A percentile compares a stretch with the other conserved stretches of the same genome.
These are phyloP conservation scores for Glyptemys insculpta DNA, from an alignment of 2,797 vertebrate genomes.

Conservation along the genomic window DNA sequence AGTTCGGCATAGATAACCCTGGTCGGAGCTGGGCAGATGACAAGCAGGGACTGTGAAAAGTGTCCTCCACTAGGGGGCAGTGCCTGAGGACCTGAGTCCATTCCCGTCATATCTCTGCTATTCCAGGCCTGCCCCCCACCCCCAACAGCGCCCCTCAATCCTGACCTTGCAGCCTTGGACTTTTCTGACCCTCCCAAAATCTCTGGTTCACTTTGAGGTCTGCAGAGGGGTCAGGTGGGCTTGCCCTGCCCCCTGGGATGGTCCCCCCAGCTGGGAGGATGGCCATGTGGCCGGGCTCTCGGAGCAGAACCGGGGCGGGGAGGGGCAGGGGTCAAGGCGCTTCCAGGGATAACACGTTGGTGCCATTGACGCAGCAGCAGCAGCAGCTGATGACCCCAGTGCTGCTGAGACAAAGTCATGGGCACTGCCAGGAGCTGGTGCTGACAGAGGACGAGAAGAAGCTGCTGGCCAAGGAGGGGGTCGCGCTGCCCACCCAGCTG, in stretches of 20 bases:
- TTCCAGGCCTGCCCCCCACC: background rate
- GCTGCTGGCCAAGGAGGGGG: slow-evolving; percentile 92
- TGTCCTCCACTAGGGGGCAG: background rate
- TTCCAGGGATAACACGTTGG: rapidly evolving
- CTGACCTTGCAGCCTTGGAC: background rate
- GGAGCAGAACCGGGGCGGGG: background rate
- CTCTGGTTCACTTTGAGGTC: no score
- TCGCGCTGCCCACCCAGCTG: slow-evolving; percentile 88
- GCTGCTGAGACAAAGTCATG: slow-evolving; percentile 73
- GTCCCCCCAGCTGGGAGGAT: background rate
- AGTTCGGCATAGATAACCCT: no score
- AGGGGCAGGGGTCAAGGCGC: background rate
- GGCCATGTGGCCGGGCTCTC: no score
- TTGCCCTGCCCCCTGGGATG: background rate
- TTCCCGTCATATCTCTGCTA: no score
- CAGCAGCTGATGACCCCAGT: slow-evolving; percentile 53
- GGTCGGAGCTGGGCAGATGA: background rate
- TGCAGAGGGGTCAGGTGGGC: background rate
- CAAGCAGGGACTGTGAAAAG: background rate
- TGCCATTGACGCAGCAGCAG: background rate
- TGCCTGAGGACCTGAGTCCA: no score
- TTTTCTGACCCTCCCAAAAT: background rate
- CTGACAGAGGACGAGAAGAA: slow-evolving; percentile 96
- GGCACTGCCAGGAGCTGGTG: slow-evolving; percentile 87
- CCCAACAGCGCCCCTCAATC: background rate